Percentiles rank a stretch among this genome's conserved stretches.
These are phyloP conservation scores for Dipodomys merriami DNA, from an alignment of 2,113 vertebrate genomes.

Conservation along the genomic window DNA sequence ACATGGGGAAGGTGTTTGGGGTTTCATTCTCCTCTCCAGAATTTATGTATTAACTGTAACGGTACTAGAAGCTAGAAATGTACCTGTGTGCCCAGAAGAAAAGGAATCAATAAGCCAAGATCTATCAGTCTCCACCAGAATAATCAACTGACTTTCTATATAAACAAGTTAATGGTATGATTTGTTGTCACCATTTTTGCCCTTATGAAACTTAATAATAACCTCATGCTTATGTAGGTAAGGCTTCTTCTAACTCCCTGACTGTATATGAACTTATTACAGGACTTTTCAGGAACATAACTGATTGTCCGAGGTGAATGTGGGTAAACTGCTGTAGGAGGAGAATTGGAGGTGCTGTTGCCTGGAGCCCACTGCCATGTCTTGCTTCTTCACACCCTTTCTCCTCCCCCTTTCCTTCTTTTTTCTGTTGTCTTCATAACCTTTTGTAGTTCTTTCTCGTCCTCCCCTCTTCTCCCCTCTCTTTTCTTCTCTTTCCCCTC, in stretches of 20 bases:
- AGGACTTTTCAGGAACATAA: background rate
- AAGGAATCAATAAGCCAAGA: background rate
- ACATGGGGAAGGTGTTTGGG: too few relatives aligned
- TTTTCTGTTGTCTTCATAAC: too few relatives aligned
- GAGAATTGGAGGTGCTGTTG: background rate
- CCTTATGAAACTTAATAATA: background rate
- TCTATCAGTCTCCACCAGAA: background rate
- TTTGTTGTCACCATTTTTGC: conserved; percentile 18
- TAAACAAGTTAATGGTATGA: conserved; percentile 36
- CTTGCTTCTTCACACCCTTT: too few relatives aligned
- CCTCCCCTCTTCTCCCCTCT: background rate
- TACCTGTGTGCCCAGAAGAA: background rate
- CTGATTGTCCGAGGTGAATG: background rate
- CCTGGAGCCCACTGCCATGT: background rate
- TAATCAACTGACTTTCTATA: background rate
- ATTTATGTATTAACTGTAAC: background rate
- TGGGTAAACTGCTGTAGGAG: background rate
- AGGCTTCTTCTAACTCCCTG: background rate
- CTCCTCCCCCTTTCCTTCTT: background rate
- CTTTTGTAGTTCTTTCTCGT: background rate
- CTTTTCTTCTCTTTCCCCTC: background rate
- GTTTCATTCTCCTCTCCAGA: too few relatives aligned
- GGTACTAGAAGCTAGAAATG: background rate
- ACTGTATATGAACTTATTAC: background rate
- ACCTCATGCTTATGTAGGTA: background rate